Base-by-base conservation (phyloP, 2,113 vertebrate species). In the Nibea albiflora region DNA sequence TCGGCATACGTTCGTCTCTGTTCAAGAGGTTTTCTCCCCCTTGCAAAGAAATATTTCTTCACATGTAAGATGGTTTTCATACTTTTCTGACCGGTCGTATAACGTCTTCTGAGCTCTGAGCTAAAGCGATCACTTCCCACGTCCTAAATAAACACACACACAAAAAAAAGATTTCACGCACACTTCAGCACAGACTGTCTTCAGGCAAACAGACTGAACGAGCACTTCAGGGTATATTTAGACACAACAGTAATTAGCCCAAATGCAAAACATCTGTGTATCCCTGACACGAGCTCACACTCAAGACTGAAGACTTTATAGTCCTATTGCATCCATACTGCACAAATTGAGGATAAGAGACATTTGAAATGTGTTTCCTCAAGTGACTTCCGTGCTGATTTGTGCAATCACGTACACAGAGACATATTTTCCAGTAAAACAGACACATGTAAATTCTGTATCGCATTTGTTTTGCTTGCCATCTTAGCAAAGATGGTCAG, bases 201-300 rank as follows among this genome's bases (percentile, higher is more conserved):
- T 52, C 57, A n/a, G 5, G 14, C 46, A 58, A 79, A 64, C 60
- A 24, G 50, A 71, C 19, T 15, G 28, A n/a, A 35, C 14, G 0
- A 22, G 16, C 31, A 49, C 7, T 9, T n/a, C 1, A 4, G 39
- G 22, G 52, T 67, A 35, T 66, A 57, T 16, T 54, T 57, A 31
- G 22, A 44, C 49, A 15, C 22, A n/a, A 2, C 35, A 66, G 20
- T 39, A 22, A 76, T 50, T 73, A 24, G 14, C 11, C 19, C 11
- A 44, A 58, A 49, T 73, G 56, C 24, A 61, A 49, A 49, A 47
- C 56, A 61, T 31, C 53, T 58, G 69, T 46, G 52, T 22, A 4
- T 60, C 42, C 56, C 11, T 16, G 42, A 58, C 16, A 20, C 17
- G 19, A 14, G 42, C 4, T 47, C 22, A 58, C 24, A 28, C 20